phyloP scores from a whole-genome alignment of 2,888 invertebrate genomes.

The Abrostola tripartita region DNA sequence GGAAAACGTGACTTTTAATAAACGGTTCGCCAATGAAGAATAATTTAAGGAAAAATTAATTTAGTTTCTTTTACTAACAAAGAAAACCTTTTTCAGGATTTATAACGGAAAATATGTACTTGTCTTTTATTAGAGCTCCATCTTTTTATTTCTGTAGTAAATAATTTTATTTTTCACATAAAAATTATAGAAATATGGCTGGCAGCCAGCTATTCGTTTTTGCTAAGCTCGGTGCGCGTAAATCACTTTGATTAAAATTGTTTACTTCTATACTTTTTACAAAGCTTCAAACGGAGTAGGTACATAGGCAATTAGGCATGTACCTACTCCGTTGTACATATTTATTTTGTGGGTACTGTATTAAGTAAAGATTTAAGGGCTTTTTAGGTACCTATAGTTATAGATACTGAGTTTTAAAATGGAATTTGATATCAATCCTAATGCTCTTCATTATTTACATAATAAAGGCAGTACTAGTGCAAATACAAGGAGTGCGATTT shows the following conservation, averaged over 20 bases:
- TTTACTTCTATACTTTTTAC: conserved; percentile 6
- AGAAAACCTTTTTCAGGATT: background rate
- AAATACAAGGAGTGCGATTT: no score
- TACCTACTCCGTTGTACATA: no score
- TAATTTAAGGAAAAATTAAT: conserved; percentile 36
- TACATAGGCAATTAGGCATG: no score
- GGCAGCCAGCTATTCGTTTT: conserved; percentile 36
- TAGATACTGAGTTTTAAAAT: no score
- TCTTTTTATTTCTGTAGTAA: conserved; percentile 23
- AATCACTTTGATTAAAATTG: conserved; percentile 31
- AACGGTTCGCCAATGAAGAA: conserved; percentile 26
- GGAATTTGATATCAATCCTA: no score
- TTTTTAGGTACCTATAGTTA: no score
- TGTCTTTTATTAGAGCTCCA: conserved; percentile 19
- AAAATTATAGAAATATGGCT: conserved; percentile 38
- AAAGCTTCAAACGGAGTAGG: background rate
- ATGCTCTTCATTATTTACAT: no score
- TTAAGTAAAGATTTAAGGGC: no score
- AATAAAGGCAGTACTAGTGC: no score
- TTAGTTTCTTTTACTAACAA: background rate
- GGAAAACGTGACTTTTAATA: conserved; percentile 34
- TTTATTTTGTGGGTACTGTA: no score
- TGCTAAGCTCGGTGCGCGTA: conserved; percentile 22
- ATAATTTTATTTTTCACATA: conserved; percentile 36
- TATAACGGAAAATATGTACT: conserved; percentile 8